Conservation (phyloP, 2,888 invertebrate genomes). For the Dryobotodes eremita region DNA sequence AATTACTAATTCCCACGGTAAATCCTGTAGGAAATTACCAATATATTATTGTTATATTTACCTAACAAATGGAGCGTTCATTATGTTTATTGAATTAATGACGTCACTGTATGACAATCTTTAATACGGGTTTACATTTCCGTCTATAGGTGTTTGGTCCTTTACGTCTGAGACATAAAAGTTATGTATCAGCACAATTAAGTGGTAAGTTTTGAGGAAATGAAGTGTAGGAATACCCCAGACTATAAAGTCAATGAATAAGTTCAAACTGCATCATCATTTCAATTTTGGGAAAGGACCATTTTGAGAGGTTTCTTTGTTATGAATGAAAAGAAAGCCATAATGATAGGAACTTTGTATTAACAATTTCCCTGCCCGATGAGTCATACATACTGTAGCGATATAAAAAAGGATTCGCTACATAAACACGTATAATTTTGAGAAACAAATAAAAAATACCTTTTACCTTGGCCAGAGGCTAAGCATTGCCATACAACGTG, state of each 20-base stretch:
- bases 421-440: too few relatives aligned
- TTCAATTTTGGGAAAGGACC: background rate
- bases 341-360: background rate
- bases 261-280: background rate
- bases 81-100: slow-evolving; percentile 11
- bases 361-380: background rate
- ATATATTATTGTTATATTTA: slow-evolving; percentile 30
- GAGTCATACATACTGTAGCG: background rate
- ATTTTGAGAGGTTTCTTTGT: slow-evolving; percentile 3
- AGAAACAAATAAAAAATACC: too few relatives aligned
- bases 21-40: slow-evolving; percentile 42
- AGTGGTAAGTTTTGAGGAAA: slow-evolving; percentile 29
- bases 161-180: slow-evolving; percentile 36
- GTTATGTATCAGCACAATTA: slow-evolving; percentile 11
- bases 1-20: slow-evolving; percentile 31
- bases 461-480: too few relatives aligned
- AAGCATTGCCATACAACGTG: too few relatives aligned
- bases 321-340: slow-evolving; percentile 1
- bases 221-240: slow-evolving; percentile 42
- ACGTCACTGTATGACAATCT: slow-evolving; percentile 41
- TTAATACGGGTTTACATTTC: slow-evolving; percentile 8
- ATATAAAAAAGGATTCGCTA: too few relatives aligned
- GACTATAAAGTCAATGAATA: slow-evolving; percentile 33
- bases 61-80: background rate
- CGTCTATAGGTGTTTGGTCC: slow-evolving; percentile 40